Evolutionary conservation across 2,113 vertebrate species (phyloP).

Genomic region (Thymallus thymallus): DNA sequence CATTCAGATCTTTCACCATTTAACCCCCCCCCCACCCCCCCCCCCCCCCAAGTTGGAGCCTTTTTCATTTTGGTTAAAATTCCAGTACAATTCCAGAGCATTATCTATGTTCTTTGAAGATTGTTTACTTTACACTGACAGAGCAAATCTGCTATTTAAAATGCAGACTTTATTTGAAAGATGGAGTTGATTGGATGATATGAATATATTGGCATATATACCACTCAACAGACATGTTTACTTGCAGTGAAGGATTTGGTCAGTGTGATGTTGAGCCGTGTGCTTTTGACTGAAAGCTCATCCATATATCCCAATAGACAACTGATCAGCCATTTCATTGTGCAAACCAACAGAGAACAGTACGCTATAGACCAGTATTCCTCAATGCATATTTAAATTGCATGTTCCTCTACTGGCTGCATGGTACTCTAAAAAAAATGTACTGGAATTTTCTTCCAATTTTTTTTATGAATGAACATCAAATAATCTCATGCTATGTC

Average conservation of each 20-base stretch:
- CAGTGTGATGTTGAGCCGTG: neutral
- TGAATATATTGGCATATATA: neutral
- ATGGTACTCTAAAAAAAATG: slow-evolving; percentile 57
- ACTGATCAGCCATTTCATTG: slow-evolving; percentile 17
- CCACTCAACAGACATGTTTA: neutral
- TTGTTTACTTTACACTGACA: neutral
- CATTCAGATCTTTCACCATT: neutral
- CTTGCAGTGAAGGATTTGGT: slow-evolving; percentile 20
- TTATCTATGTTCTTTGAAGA: slow-evolving; percentile 15
- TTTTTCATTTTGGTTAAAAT: slow-evolving; percentile 45
- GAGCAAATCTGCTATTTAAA: slow-evolving; percentile 16
- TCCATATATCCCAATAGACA: slow-evolving; percentile 12
- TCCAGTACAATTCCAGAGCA: slow-evolving; percentile 36
- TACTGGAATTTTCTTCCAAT: slow-evolving; percentile 64
- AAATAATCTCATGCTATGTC: slow-evolving; percentile 27
- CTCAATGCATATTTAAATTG: slow-evolving; percentile 55
- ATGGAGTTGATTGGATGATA: neutral
- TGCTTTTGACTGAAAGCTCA: neutral
- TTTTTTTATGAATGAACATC: slow-evolving; percentile 49
- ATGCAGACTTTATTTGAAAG: neutral
- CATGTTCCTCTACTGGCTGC: slow-evolving; percentile 69
- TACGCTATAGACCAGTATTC: slow-evolving; percentile 18
- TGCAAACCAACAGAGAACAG: slow-evolving; percentile 18
- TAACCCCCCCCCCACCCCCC: neutral
- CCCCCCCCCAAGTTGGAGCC: slow-evolving; percentile 21